Evolutionary conservation across 1,140 invertebrate species (phyloP).

Genomic region (Mycetomoellerius zeteki): DNA sequence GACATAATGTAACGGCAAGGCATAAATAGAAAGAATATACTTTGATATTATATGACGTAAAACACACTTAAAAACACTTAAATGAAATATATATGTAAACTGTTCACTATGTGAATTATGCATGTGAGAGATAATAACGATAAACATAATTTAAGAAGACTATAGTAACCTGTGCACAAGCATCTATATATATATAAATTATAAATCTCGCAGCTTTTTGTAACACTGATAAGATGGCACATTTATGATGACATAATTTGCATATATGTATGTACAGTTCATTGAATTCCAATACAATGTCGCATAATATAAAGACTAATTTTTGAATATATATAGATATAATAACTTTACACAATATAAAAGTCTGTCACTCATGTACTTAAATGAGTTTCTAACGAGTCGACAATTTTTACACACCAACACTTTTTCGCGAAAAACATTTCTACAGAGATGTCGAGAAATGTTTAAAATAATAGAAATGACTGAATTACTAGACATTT

Average conservation of each 20-base stretch:
- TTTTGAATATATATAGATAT: conserved; percentile 51
- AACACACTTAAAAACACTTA: conserved; percentile 59
- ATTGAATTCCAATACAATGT: conserved; percentile 69
- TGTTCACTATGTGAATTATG: conserved; percentile 36
- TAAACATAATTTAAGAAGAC: conserved; percentile 66
- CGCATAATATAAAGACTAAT: conserved; percentile 61
- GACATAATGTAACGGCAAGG: conserved; percentile 68
- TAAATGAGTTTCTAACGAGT: conserved; percentile 61
- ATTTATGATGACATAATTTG: conserved; percentile 76
- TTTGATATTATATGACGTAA: conserved; percentile 53
- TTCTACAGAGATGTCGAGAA: conserved; percentile 33
- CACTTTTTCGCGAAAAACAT: conserved; percentile 43
- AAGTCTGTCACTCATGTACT: conserved; percentile 40
- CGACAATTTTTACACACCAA: conserved; percentile 58
- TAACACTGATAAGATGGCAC: conserved; percentile 77
- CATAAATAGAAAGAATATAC: conserved; percentile 62
- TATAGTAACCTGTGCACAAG: conserved; percentile 65
- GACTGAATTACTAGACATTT: conserved; percentile 77
- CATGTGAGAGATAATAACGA: conserved; percentile 37
- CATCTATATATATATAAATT: conserved; percentile 73
- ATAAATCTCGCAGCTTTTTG: conserved; percentile 64
- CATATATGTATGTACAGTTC: conserved; percentile 74
- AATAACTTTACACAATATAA: conserved; percentile 57
- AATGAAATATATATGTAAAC: conserved; percentile 63
- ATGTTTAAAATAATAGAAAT: conserved; percentile 59